Percentiles rank a stretch among this genome's conserved stretches.
phyloP scores from a whole-genome alignment of 2,113 vertebrate genomes.

The Progne subis region DNA sequence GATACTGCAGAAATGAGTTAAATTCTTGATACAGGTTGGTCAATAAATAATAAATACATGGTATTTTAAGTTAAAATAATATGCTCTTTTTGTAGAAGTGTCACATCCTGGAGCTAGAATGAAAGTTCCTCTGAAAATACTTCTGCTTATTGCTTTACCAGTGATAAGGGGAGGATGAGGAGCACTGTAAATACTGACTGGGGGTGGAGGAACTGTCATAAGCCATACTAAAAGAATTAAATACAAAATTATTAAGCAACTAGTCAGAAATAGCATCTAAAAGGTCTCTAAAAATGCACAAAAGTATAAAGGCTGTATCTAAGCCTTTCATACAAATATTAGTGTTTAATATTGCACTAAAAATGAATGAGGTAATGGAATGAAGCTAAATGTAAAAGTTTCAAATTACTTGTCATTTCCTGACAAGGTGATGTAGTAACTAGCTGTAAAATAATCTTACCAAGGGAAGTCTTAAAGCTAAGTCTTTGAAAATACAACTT shows the following conservation, averaged over 20 bases:
- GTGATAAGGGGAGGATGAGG: background rate
- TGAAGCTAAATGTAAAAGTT: background rate
- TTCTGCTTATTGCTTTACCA: background rate
- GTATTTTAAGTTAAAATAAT: background rate
- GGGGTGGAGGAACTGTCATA: background rate
- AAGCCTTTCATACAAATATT: background rate
- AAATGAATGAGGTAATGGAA: background rate
- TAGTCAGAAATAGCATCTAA: background rate
- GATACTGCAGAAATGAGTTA: background rate
- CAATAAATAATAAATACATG: background rate
- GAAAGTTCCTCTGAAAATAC: background rate
- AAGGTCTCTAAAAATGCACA: background rate
- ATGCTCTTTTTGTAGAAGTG: background rate
- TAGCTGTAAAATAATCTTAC: background rate
- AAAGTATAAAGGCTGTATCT: background rate
- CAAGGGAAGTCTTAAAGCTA: background rate
- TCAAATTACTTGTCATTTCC: background rate
- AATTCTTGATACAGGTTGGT: background rate
- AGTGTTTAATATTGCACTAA: background rate
- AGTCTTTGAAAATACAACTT: background rate
- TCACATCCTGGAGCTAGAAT: background rate
- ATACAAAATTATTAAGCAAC: background rate
- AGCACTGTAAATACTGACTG: background rate
- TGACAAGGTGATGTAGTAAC: background rate
- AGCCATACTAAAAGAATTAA: background rate